Percentiles rank a stretch among this genome's conserved stretches.
phyloP scores from a whole-genome alignment of 2,113 vertebrate genomes.

The Poeciliopsis prolifica region DNA sequence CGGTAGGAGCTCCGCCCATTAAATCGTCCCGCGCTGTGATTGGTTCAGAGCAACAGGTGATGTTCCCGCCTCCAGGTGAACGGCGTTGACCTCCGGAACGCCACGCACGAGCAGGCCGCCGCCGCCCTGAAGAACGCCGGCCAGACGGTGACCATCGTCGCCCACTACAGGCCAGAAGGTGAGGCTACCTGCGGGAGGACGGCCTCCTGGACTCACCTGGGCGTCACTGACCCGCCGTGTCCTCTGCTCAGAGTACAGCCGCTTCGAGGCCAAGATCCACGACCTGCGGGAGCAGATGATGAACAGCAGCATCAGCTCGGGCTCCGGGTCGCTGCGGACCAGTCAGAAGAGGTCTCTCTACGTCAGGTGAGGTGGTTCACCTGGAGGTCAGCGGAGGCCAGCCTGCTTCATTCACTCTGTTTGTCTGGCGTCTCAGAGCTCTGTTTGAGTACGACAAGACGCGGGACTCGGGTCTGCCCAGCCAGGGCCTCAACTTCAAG shows the following conservation, averaged over 20 bases:
- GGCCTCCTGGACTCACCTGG: no score
- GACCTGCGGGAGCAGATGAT: constrained; percentile 98
- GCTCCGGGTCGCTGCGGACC: constrained; percentile 92
- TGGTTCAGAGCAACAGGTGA: not conserved
- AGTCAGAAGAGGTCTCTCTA: constrained; percentile 96
- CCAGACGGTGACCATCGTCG: constrained; percentile 94
- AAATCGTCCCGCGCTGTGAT: not conserved
- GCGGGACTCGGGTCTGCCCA: constrained; percentile 95
- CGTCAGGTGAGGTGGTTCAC: constrained; percentile 84
- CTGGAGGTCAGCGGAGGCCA: not conserved
- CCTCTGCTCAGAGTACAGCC: constrained; percentile 85
- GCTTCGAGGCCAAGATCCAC: constrained; percentile 97
- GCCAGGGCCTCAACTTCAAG: constrained; percentile 95
- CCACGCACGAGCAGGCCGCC: constrained; percentile 96
- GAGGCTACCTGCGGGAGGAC: constrained; percentile 53
- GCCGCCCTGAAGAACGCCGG: constrained; percentile 95
- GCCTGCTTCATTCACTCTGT: not conserved
- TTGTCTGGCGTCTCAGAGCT: constrained; percentile 77
- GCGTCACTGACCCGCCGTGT: not conserved
- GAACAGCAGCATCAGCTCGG: constrained; percentile 98
- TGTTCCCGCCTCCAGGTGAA: constrained; percentile 86
- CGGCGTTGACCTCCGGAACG: constrained; percentile 90
- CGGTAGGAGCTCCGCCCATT: constrained; percentile 75
- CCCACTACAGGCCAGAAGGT: constrained; percentile 97
- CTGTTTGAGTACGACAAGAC: constrained; percentile 98